These are phyloP conservation scores for Epinephelus lanceolatus DNA, from an alignment of 2,113 vertebrate genomes.

Conservation along the genomic window DNA sequence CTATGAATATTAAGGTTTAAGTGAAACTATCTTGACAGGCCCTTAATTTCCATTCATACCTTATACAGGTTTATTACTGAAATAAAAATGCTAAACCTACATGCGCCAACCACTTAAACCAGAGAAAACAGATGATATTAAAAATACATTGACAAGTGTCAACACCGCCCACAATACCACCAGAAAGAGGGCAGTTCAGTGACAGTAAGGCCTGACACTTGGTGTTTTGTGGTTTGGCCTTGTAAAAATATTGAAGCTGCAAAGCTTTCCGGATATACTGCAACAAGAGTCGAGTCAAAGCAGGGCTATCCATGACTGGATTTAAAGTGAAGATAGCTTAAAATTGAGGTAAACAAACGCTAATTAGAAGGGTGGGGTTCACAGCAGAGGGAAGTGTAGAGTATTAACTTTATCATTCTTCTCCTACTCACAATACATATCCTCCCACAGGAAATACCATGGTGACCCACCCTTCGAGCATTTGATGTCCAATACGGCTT, in stretches of 20 bases:
- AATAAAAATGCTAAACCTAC: background rate
- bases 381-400: slow-evolving; percentile 41
- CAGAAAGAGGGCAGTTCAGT: slow-evolving; percentile 25
- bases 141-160: background rate
- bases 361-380: slow-evolving; percentile 50
- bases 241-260: background rate
- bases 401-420: slow-evolving; percentile 62
- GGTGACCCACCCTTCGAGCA: slow-evolving; percentile 51
- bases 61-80: background rate
- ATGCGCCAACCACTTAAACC: background rate
- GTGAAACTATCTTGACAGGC: background rate
- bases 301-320: background rate
- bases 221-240: background rate
- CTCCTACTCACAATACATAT: slow-evolving; percentile 61
- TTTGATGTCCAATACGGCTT: slow-evolving; percentile 41
- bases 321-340: slow-evolving; percentile 8
- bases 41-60: background rate
- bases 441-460: slow-evolving; percentile 76
- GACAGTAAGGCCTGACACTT: background rate
- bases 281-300: background rate
- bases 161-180: slow-evolving; percentile 20
- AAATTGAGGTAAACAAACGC: slow-evolving; percentile 31
- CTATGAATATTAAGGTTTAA: background rate
- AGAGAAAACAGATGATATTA: slow-evolving; percentile 13
- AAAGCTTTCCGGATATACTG: background rate